Evolutionary conservation across 2,797 vertebrate species (phyloP), one percentile per base, ranked within the genome.

Genomic region (Mus minutoides): DNA sequence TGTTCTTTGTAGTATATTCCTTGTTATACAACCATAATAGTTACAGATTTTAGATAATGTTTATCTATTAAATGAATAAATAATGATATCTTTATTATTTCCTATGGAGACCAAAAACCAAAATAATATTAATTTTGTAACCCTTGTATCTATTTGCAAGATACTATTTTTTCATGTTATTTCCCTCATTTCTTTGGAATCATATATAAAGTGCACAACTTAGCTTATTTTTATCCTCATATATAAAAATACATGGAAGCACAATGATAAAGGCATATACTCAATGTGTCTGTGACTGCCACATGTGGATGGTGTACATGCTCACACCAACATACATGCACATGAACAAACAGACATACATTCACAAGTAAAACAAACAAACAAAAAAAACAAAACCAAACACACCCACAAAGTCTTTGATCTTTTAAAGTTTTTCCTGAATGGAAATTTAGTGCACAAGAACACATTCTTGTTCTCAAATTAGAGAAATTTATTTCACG

Each of bases 21-120:
- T 90, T 94, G 22, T 94, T 93, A 90, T 73, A 88, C 69, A 82
- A 85, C 73, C 58, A 90, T 78, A 88, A 88, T 56, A 56, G 71
- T 94, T 58, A 77, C 37, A 93, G 34, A 94, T 94, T 96, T 96
- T 79, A 37, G 69, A 93, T 78, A 92, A 95, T 86, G 54, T 10
- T 24, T 96, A n/a, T 76, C 69, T 83, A 91, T 29, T 77, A 77
- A 92, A 90, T 11, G 52, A 37, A 95, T 60, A 92, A 67, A 67
- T 90, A 88, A 24, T 54, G 92, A 84, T 93, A 93, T 88, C 73
- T 64, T 91, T 56, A n/a, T 88, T 60, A 56, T 24, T 56, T 56
- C 5, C 21, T 24, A 26, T 56, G 34, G 52, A 80, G 21, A 56
- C 21, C 21, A 80, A 80, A 54, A 37, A 24, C 22, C 19, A n/a